Conservation (phyloP, 2,797 vertebrate species). For the Ambastaia sidthimunki region DNA sequence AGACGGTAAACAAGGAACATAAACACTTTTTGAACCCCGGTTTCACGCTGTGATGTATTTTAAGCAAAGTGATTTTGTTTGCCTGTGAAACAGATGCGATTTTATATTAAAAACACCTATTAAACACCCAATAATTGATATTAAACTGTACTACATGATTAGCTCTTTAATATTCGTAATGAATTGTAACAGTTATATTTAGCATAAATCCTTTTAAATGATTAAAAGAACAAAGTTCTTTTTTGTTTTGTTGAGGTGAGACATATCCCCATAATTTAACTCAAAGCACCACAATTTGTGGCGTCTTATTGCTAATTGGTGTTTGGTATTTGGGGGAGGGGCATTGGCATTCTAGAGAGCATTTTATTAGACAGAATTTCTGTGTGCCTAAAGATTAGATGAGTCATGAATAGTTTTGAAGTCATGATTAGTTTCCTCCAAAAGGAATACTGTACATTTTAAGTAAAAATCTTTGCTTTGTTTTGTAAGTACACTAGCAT, state of each 20-base stretch:
- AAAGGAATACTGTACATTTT: not conserved
- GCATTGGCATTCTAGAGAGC: too few species aligned
- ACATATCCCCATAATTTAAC: too few species aligned
- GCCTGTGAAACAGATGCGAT: not conserved
- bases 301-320: too few species aligned
- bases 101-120: not conserved
- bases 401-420: not conserved
- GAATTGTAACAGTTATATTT: not conserved
- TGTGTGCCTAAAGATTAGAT: not conserved
- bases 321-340: too few species aligned
- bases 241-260: too few species aligned
- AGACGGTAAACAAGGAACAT: conserved; percentile 12
- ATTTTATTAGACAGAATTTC: too few species aligned
- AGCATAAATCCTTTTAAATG: not conserved
- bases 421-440: too few species aligned
- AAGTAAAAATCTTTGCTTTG: not conserved
- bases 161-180: not conserved
- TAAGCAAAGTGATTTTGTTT: conserved; percentile 6
- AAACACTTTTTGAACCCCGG: not conserved
- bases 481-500: not conserved
- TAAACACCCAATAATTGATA: not conserved
- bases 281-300: too few species aligned
- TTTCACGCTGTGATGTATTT: conserved; percentile 9
- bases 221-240: not conserved
- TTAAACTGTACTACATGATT: not conserved